Evolutionary conservation across 2,888 invertebrate species (phyloP), one percentile per base, ranked within the genome.

Genomic region (Drosophila greeni): DNA sequence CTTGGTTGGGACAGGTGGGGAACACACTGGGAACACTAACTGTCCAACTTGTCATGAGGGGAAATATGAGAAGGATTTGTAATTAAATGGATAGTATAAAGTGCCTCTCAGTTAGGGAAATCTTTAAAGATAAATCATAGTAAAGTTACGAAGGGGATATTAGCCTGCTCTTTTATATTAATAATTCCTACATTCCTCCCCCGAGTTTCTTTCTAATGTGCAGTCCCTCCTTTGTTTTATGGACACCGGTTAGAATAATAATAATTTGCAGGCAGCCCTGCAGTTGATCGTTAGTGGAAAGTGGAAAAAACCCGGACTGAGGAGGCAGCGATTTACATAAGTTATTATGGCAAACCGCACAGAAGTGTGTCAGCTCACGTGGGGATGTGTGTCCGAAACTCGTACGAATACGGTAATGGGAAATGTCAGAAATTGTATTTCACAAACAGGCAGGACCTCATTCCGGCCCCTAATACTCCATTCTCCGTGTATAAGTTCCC

Each of bases 341-440:
- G 47, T 68, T 69, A 68, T 68, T 66, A 43, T 31, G 62, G 31
- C 24, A 20, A 36, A 36, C 34, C 47, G 29, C 29, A 20, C 31
- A 48, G 37, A 66, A 53, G 66, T 66, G 31, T 42, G 62, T 36
- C 61, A 36, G 54, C 42, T 53, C 54, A 34, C 34, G 66, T 18
- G 36, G 43, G 61, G 61, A 60, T 60, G 31, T 60, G 31, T 60
- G 59, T 60, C 59, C 64, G 64, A 60, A 47, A 39, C 45, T 37
- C 45, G 59, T 18, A 62, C 59, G 29, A 45, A 45, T 60, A n/a
- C n/a, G 59, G 31, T 62, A 60, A 60, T 62, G 64, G 64, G 37
- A 62, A 62, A 58, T 67, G 68, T 57, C 64, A 47, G 47, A 58
- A 58, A 69, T 58, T 65, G 58, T 40, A 31, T 24, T 69, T 65